Evolutionary conservation across 64 coral and sea anemone genomes (phyloP).

Genomic region (Exaiptasia diaphana): DNA sequence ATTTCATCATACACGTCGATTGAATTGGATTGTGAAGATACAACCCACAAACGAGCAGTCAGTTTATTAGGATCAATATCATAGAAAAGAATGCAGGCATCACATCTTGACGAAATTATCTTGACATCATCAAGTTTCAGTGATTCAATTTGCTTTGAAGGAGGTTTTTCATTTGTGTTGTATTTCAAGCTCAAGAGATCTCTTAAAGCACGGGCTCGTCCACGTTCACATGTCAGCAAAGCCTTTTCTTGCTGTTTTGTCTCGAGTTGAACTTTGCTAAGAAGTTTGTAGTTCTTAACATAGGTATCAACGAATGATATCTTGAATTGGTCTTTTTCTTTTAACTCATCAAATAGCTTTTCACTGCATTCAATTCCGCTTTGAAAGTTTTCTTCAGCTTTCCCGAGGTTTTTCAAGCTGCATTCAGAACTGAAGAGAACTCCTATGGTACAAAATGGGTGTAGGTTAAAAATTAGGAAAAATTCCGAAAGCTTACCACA

Average conservation of each 20-base stretch:
- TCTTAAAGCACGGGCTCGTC: constrained; percentile 14
- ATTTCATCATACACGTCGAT: not conserved
- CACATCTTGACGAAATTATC: not conserved
- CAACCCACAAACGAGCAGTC: not conserved
- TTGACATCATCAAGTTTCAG: not conserved
- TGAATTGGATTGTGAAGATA: not conserved
- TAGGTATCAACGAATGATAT: constrained; percentile 15
- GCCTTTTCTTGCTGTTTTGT: constrained; percentile 8
- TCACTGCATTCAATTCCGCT: not conserved
- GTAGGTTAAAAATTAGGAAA: too few species aligned
- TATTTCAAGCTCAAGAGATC: constrained; percentile 8
- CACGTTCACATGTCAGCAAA: not conserved
- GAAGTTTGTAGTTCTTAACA: not conserved
- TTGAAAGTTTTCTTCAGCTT: not conserved
- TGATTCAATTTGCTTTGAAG: not conserved
- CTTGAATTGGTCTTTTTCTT: constrained; percentile 20
- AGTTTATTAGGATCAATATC: not conserved
- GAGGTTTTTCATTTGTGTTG: not conserved
- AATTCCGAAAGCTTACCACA: too few species aligned
- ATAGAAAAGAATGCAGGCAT: constrained; percentile 1
- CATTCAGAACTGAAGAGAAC: too few species aligned
- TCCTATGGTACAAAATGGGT: too few species aligned
- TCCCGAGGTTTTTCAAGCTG: too few species aligned
- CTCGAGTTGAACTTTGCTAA: not conserved
- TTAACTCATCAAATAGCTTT: not conserved